phyloP scores from a whole-genome alignment of 2,113 vertebrate genomes.

The Progne subis region DNA sequence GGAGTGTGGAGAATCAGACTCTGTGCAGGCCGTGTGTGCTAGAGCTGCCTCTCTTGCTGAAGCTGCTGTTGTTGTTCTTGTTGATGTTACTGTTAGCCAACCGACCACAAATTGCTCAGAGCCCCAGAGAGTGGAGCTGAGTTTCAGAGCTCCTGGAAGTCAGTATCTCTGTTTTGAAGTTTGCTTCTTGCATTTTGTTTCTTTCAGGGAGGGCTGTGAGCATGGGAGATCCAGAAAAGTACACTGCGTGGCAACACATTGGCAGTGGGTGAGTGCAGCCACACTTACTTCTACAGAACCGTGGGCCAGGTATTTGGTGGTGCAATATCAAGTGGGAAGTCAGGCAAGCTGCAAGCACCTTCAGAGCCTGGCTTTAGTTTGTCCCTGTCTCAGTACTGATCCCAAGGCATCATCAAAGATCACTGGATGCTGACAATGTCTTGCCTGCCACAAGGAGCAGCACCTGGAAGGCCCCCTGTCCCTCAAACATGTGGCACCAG shows the following conservation, averaged over 20 bases:
- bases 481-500: not conserved
- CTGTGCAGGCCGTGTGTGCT: not conserved
- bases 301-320: not conserved
- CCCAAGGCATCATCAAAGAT: not conserved
- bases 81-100: no score
- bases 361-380: not conserved
- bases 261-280: slow-evolving; percentile 88
- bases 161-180: not conserved
- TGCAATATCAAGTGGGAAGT: not conserved
- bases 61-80: no score
- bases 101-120: not conserved
- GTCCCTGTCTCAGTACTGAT: not conserved
- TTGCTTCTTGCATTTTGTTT: not conserved
- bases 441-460: not conserved
- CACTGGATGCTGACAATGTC: not conserved
- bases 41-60: not conserved
- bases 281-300: not conserved
- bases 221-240: slow-evolving; percentile 91
- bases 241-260: slow-evolving; percentile 92
- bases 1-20: not conserved
- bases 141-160: not conserved
- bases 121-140: not conserved
- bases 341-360: not conserved
- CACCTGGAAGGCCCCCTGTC: not conserved
- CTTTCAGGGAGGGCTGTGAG: slow-evolving; percentile 89